Conservation (phyloP, 1,140 invertebrate species). For the Drosophila ironensis region DNA sequence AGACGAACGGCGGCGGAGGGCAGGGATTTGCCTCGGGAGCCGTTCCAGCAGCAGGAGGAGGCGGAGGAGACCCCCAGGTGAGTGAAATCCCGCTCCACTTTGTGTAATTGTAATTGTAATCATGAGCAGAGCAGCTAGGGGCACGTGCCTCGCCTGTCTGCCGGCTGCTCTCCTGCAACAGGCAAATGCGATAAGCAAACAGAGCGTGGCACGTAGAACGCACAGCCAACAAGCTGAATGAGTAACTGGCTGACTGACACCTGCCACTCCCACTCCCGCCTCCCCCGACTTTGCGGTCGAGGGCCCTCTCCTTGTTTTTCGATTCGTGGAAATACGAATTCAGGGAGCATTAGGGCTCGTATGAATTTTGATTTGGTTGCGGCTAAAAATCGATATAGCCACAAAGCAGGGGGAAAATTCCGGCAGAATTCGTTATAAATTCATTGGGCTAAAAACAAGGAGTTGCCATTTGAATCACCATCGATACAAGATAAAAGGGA, state of each 20-base stretch:
- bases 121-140: conserved; percentile 48
- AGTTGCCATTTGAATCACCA: no score
- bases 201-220: conserved; percentile 60
- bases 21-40: conserved; percentile 1
- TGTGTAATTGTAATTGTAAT: conserved; percentile 60
- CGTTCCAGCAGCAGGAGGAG: conserved; percentile 1
- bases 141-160: conserved; percentile 37
- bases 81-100: conserved; percentile 43
- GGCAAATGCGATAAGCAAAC: conserved; percentile 65
- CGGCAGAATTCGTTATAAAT: no score
- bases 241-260: conserved; percentile 39
- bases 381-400: no score
- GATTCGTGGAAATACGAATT: background rate
- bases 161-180: conserved; percentile 15
- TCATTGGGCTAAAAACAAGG: no score
- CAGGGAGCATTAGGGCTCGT: background rate
- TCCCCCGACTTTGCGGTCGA: conserved; percentile 1
- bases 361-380: conserved; percentile 18
- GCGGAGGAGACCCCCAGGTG: conserved; percentile 54
- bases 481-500: no score
- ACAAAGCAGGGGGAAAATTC: no score
- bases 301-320: background rate
- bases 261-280: conserved; percentile 6
- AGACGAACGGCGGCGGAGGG: conserved; percentile 15
- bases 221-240: conserved; percentile 3